Evolutionary conservation across 2,113 vertebrate species (phyloP).

Genomic region (Hemichromis elongatus): DNA sequence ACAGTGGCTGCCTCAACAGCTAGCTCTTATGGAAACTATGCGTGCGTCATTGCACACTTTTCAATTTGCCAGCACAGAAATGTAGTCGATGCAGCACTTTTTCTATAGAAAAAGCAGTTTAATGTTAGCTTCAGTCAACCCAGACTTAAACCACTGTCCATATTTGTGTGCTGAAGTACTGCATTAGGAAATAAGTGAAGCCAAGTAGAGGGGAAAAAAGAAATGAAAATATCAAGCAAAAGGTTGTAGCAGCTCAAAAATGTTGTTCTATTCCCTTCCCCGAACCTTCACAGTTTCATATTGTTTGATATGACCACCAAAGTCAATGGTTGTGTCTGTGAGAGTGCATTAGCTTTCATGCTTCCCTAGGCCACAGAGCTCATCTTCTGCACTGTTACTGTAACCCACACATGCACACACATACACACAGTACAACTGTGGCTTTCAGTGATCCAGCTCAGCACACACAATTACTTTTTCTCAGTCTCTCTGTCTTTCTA

Average conservation of each 20-base stretch:
- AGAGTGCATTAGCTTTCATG: constrained; percentile 27
- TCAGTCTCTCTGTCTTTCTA: background rate
- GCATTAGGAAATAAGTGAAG: background rate
- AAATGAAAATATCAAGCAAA: background rate
- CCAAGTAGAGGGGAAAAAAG: background rate
- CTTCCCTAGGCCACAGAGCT: constrained; percentile 31
- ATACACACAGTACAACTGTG: background rate
- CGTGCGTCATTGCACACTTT: background rate
- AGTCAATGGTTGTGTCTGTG: background rate
- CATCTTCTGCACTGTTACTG: constrained; percentile 19
- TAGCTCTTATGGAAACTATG: background rate
- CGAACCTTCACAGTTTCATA: constrained; percentile 20
- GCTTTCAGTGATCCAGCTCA: constrained; percentile 33
- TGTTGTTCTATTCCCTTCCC: background rate
- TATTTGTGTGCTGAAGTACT: background rate
- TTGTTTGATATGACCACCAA: constrained; percentile 26
- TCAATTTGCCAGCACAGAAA: background rate
- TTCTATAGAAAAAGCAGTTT: background rate
- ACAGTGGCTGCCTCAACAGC: background rate
- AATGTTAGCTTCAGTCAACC: background rate
- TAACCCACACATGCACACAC: background rate
- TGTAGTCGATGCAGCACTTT: background rate
- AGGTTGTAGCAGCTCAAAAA: background rate
- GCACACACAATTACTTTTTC: constrained; percentile 38
- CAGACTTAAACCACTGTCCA: background rate